Evolutionary conservation across 2,888 invertebrate species (phyloP).

Genomic region (Aporophyla lueneburgensis): DNA sequence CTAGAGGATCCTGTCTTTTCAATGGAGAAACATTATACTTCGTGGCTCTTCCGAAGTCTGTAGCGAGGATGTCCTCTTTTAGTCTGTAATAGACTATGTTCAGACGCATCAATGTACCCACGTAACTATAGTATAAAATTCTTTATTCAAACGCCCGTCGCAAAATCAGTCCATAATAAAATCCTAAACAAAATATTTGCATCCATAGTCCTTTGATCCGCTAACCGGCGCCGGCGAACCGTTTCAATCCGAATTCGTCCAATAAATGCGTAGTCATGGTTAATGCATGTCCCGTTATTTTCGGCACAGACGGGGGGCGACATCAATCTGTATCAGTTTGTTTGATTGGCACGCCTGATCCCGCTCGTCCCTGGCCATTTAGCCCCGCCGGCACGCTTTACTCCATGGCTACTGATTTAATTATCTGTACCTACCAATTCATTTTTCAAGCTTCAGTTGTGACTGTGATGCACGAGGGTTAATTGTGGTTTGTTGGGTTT

Average conservation of each 20-base stretch:
- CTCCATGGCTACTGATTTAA: conserved; percentile 58
- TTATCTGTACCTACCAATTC: conserved; percentile 55
- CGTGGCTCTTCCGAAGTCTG: too few relatives aligned
- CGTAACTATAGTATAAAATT: background rate
- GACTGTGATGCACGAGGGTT: conserved; percentile 38
- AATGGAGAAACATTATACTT: background rate
- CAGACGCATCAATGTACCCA: too few relatives aligned
- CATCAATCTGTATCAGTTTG: conserved; percentile 80
- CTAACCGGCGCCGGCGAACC: conserved; percentile 17
- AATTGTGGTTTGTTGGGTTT: conserved; percentile 24
- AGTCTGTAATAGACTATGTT: background rate
- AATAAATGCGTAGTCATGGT: conserved; percentile 65
- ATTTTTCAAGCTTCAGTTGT: conserved; percentile 57
- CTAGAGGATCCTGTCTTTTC: background rate
- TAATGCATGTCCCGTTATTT: conserved; percentile 65
- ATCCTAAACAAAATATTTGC: conserved; percentile 55
- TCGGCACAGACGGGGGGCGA: conserved; percentile 58
- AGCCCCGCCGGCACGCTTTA: conserved; percentile 59
- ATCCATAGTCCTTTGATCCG: conserved; percentile 51
- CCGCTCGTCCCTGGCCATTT: conserved; percentile 65
- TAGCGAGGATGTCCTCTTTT: background rate
- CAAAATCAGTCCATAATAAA: conserved; percentile 30
- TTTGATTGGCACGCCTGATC: conserved; percentile 74
- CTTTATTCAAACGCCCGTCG: background rate
- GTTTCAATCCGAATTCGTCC: conserved; percentile 56